Conservation (phyloP, 2,113 vertebrate genomes). For the Pterophyllum scalare region DNA sequence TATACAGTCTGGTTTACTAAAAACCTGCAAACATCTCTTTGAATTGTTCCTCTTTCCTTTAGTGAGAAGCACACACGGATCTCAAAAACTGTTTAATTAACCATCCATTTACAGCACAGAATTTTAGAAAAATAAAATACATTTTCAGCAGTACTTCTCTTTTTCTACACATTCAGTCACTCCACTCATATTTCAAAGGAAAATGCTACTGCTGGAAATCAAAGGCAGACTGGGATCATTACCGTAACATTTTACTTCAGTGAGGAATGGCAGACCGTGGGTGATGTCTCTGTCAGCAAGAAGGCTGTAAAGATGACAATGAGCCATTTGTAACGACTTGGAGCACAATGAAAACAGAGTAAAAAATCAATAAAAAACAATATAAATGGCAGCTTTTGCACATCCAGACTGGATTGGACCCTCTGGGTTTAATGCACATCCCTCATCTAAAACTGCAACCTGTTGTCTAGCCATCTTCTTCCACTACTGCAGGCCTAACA, state of each 20-base stretch:
- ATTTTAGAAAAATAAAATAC: neutral
- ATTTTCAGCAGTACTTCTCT: neutral
- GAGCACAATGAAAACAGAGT: neutral
- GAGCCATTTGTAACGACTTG: neutral
- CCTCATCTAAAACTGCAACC: neutral
- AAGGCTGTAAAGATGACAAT: rapidly evolving
- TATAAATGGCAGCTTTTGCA: no score
- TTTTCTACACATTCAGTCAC: neutral
- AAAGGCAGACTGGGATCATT: neutral
- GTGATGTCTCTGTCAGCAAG: neutral
- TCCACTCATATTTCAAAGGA: neutral
- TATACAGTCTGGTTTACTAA: no score
- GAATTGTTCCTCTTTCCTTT: no score
- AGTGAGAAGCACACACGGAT: no score
- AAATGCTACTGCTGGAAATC: neutral
- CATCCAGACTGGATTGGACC: no score
- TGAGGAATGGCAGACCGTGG: no score
- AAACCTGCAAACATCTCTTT: no score
- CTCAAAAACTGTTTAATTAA: neutral
- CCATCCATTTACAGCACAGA: neutral
- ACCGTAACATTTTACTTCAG: neutral
- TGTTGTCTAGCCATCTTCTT: neutral
- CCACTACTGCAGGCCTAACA: neutral
- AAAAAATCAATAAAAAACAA: no score
- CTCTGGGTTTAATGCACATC: neutral